Conservation (phyloP, 1,140 invertebrate species). For the Bombus polaris region DNA sequence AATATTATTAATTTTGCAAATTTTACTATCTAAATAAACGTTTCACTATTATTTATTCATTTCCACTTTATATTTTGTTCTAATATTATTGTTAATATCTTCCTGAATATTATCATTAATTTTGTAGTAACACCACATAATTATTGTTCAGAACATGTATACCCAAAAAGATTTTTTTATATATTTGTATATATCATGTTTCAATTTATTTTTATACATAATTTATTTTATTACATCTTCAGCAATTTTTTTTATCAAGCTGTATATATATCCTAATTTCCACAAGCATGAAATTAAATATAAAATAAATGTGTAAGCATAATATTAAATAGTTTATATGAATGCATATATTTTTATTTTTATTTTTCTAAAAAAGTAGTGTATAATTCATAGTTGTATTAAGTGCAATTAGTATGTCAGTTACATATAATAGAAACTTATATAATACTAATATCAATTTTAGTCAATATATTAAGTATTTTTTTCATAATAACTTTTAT, state of each 20-base stretch:
- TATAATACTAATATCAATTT: neutral
- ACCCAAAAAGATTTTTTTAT: neutral
- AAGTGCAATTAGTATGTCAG: neutral
- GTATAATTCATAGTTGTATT: neutral
- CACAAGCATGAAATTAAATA: conserved; percentile 28
- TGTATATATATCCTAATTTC: conserved; percentile 13
- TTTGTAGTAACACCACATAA: neutral
- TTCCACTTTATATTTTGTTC: neutral
- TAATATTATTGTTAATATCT: neutral
- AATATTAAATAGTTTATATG: conserved; percentile 1
- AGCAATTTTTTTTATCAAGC: neutral
- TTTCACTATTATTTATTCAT: neutral
- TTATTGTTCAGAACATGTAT: neutral
- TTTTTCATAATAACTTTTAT: neutral
- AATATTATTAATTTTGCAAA: neutral
- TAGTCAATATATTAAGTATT: neutral
- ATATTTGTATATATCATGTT: neutral
- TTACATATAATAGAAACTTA: neutral
- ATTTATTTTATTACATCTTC: neutral
- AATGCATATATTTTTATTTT: neutral
- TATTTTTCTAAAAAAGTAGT: neutral
- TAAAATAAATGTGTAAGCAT: conserved; percentile 26
- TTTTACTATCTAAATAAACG: neutral
- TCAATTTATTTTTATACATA: neutral
- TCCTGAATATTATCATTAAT: neutral